These are phyloP conservation scores for Monomorium pharaonis DNA, from an alignment of 1,140 invertebrate species.

Conservation along the genomic window DNA sequence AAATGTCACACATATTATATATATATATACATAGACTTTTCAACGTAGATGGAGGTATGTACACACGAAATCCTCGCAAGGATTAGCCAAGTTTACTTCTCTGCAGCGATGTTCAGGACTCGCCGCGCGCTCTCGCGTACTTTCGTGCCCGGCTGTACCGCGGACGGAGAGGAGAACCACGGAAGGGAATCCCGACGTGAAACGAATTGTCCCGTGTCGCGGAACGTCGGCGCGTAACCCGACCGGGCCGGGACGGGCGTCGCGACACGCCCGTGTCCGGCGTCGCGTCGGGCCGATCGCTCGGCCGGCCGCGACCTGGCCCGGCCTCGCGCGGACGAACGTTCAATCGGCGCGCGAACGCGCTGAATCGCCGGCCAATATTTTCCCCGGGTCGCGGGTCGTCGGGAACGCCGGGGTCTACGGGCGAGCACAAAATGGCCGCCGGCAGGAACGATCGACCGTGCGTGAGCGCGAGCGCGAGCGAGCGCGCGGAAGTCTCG, in stretches of 20 bases:
- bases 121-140: neutral
- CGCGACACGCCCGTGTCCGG: conserved; percentile 13
- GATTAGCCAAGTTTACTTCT: neutral
- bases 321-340: conserved; percentile 39
- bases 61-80: neutral
- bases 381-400: conserved; percentile 75
- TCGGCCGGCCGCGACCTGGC: conserved; percentile 31
- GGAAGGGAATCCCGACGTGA: conserved; percentile 57
- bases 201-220: conserved; percentile 62
- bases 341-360: neutral
- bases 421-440: conserved; percentile 82
- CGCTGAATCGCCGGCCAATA: conserved; percentile 76
- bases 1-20: neutral
- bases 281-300: conserved; percentile 34
- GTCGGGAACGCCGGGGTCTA: conserved; percentile 74
- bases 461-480: conserved; percentile 72
- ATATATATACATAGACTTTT: neutral
- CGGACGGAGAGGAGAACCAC: conserved; percentile 51
- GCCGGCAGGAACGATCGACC: conserved; percentile 80
- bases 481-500: conserved; percentile 64
- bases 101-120: neutral
- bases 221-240: neutral
- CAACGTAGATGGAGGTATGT: neutral
- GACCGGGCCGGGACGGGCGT: neutral
- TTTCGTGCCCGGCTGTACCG: conserved; percentile 61